Conservation (phyloP, 2,888 invertebrate species). For the Drosophila kambysellisi region DNA sequence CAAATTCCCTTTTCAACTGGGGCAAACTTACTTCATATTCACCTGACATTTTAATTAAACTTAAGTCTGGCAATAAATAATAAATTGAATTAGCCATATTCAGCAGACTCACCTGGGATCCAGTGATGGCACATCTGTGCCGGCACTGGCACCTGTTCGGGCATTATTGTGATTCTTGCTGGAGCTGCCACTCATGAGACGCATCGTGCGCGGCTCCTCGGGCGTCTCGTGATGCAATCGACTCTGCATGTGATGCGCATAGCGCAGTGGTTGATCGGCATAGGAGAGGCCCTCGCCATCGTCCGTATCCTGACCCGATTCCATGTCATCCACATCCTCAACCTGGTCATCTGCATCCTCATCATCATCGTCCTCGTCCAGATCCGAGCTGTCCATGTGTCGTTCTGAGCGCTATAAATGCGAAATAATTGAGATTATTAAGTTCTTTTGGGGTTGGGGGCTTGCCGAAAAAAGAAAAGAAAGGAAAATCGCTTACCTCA, state of each 20-base stretch:
- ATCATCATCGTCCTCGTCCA: constrained; percentile 74
- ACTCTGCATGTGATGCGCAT: constrained; percentile 83
- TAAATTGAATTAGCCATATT: background rate
- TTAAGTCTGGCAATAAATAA: background rate
- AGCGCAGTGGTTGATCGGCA: constrained; percentile 82
- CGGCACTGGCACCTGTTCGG: constrained; percentile 32
- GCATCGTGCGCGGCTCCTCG: constrained; percentile 82
- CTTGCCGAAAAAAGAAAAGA: background rate
- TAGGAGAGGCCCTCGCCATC: constrained; percentile 81
- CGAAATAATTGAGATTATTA: constrained; percentile 11
- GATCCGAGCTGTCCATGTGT: constrained; percentile 72
- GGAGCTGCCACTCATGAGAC: constrained; percentile 74
- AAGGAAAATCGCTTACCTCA: constrained; percentile 58
- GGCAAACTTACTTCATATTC: background rate
- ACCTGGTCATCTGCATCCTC: constrained; percentile 78
- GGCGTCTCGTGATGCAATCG: constrained; percentile 83
- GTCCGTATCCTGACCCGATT: constrained; percentile 73
- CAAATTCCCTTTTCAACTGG: background rate
- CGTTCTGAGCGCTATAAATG: constrained; percentile 66
- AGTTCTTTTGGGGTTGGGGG: constrained; percentile 7
- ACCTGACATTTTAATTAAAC: background rate
- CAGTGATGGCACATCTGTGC: constrained; percentile 75
- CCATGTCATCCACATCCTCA: constrained; percentile 76
- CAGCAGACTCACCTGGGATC: constrained; percentile 84
- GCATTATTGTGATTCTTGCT: constrained; percentile 66